Evolutionary conservation across 2,797 vertebrate species (phyloP).

Genomic region (Pseudotriccus pelzelni): DNA sequence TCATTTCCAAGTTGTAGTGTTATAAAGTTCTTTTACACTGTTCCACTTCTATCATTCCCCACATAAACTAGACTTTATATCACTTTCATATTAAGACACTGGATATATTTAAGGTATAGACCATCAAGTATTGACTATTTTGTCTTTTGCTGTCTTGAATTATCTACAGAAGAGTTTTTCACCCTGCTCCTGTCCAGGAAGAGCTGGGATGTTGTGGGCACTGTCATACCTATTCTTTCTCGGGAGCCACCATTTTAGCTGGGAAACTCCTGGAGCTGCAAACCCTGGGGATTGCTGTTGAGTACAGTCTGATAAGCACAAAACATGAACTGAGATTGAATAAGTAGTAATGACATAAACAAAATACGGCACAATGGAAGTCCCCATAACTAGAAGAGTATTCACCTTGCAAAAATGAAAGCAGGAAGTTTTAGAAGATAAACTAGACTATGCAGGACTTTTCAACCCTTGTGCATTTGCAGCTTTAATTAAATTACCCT

Average conservation of each 20-base stretch:
- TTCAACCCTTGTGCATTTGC: background rate
- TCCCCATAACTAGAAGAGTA: background rate
- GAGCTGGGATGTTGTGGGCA: background rate
- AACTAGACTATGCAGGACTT: background rate
- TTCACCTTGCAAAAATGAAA: background rate
- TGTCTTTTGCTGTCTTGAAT: background rate
- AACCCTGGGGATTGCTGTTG: background rate
- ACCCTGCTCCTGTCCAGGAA: background rate
- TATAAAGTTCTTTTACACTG: background rate
- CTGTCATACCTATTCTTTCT: background rate
- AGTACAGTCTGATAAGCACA: background rate
- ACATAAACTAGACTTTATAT: background rate
- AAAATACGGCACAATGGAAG: background rate
- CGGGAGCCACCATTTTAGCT: background rate
- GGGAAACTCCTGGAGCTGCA: background rate
- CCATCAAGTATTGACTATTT: background rate
- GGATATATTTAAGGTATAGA: background rate
- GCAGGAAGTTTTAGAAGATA: background rate
- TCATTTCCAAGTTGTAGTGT: background rate
- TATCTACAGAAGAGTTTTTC: background rate
- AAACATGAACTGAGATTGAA: background rate
- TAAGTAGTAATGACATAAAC: background rate
- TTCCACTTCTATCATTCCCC: background rate
- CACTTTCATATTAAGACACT: background rate
- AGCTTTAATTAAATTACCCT: slow-evolving; percentile 22